Evolutionary conservation across 1,140 invertebrate genomes (phyloP).

Genomic region (Drosophila bocqueti): DNA sequence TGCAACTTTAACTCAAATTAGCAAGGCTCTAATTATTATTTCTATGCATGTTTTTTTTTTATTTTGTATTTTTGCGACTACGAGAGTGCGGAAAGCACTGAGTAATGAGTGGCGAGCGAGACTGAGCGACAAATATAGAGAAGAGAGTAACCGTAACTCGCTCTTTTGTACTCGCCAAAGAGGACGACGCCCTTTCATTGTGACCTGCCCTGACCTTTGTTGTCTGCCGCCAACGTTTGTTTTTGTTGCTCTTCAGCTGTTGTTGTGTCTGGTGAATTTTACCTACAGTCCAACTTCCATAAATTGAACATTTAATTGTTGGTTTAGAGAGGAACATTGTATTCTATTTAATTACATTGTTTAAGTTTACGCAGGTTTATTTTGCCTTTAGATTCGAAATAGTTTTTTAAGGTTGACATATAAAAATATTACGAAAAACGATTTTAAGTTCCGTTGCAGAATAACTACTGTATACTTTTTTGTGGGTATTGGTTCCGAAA

Average conservation of each 20-base stretch:
- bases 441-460: background rate
- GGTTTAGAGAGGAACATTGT: background rate
- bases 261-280: conserved; percentile 70
- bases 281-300: conserved; percentile 29
- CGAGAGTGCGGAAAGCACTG: conserved; percentile 22
- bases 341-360: too few species aligned
- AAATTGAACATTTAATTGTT: background rate
- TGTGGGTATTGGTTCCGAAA: conserved; percentile 2
- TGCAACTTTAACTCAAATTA: conserved; percentile 60
- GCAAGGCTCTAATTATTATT: conserved; percentile 64
- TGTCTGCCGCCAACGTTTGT: conserved; percentile 75
- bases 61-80: conserved; percentile 13
- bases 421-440: too few species aligned
- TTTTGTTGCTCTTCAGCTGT: conserved; percentile 42
- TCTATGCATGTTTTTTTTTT: conserved; percentile 25
- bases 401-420: too few species aligned
- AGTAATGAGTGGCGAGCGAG: conserved; percentile 39
- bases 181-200: conserved; percentile 85
- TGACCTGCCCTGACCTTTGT: conserved; percentile 85
- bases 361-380: too few species aligned
- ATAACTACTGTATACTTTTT: conserved; percentile 12
- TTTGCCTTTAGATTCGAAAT: too few species aligned
- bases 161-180: conserved; percentile 55
- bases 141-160: conserved; percentile 46
- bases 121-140: conserved; percentile 21